A percentile compares a stretch with the other conserved stretches of the same genome.
Evolutionary conservation across 2,888 invertebrate genomes (phyloP).

Genomic region (Drosophila pseudotakahashii): DNA sequence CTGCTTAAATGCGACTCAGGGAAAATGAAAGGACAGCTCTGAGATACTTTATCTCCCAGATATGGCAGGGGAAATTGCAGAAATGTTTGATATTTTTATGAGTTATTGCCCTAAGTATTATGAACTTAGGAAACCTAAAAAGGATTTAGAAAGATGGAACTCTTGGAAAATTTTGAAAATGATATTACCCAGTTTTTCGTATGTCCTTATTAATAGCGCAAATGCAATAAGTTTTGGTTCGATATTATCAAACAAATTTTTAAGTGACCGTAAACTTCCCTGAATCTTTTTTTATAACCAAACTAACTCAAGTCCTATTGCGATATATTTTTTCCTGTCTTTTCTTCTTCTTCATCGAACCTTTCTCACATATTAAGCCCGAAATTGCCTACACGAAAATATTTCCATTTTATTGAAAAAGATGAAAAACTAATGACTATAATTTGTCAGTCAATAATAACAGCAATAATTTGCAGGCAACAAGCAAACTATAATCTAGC

Average conservation of each 20-base stretch:
- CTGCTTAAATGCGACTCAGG: slow-evolving; percentile 1
- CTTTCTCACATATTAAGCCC: slow-evolving; percentile 30
- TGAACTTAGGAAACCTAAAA: no score
- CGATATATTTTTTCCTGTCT: neutral
- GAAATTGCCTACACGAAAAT: slow-evolving; percentile 49
- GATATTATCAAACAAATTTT: no score
- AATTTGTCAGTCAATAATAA: slow-evolving; percentile 69
- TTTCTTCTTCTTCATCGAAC: neutral
- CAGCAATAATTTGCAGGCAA: slow-evolving; percentile 49
- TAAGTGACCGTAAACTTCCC: neutral
- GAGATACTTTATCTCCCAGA: slow-evolving; percentile 3
- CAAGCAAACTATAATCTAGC: slow-evolving; percentile 68
- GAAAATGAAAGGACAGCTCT: slow-evolving; percentile 3
- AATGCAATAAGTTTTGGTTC: no score
- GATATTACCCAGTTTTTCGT: no score
- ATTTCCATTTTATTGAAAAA: slow-evolving; percentile 59
- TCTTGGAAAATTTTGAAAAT: no score
- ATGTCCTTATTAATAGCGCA: no score
- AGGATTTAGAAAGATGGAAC: no score
- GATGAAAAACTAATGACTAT: slow-evolving; percentile 67
- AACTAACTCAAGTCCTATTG: neutral
- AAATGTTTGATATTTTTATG: neutral
- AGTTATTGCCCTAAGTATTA: neutral
- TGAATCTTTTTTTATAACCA: neutral
- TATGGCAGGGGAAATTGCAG: neutral